These are phyloP conservation scores for Itoplectis maculator DNA, from an alignment of 2,888 invertebrate genomes.

Conservation along the genomic window DNA sequence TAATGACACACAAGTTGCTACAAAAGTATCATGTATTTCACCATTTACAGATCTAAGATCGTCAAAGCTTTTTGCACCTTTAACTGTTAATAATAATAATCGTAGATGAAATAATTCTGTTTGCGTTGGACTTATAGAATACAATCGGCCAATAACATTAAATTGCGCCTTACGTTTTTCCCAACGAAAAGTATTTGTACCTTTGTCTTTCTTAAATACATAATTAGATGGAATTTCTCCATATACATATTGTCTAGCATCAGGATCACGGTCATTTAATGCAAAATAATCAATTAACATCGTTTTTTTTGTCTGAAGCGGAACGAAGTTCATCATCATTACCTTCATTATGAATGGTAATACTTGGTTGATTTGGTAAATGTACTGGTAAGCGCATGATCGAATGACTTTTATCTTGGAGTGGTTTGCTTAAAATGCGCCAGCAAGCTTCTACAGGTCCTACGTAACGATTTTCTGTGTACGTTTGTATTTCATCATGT, in stretches of 20 bases:
- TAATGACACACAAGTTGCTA: too few relatives aligned
- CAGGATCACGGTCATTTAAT: too few relatives aligned
- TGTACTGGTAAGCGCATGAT: too few relatives aligned
- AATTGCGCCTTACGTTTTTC: too few relatives aligned
- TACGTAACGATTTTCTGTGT: conserved; percentile 47
- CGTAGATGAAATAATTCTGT: conserved; percentile 70
- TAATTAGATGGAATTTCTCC: too few relatives aligned
- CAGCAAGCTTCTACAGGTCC: conserved; percentile 64
- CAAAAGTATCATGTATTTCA: conserved; percentile 70
- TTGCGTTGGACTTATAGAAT: conserved; percentile 71
- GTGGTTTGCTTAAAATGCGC: conserved; percentile 57
- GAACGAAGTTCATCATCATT: conserved; percentile 23
- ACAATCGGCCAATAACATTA: conserved; percentile 71
- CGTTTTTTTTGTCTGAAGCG: conserved; percentile 47
- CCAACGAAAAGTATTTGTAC: too few relatives aligned
- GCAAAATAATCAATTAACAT: too few relatives aligned
- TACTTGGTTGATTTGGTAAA: too few relatives aligned
- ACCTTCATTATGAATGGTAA: conserved; percentile 27
- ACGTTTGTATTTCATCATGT: conserved; percentile 15
- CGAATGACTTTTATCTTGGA: too few relatives aligned
- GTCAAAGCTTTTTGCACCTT: conserved; percentile 73
- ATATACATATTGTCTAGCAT: too few relatives aligned
- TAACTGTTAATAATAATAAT: conserved; percentile 72
- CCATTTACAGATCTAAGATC: conserved; percentile 74
- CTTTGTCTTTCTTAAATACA: too few relatives aligned